Evolutionary conservation across 2,797 vertebrate genomes (phyloP).

Genomic region (Phalloptychus januarius): DNA sequence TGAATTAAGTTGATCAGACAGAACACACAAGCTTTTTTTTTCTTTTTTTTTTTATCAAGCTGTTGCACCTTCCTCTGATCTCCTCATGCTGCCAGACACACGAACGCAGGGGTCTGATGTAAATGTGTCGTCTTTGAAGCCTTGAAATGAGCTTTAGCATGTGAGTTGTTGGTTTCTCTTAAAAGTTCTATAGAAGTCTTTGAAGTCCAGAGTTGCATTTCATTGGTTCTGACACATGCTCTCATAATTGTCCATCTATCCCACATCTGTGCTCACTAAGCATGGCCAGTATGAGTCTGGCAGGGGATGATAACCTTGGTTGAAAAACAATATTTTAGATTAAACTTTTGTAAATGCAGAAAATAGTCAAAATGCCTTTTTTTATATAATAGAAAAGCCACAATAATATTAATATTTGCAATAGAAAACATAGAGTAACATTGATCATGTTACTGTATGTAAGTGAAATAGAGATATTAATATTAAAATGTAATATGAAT

Average conservation of each 20-base stretch:
- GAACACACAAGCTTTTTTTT: slow-evolving; percentile 52
- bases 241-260: neutral
- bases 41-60: slow-evolving; percentile 59
- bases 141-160: slow-evolving; percentile 44
- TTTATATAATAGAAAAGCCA: neutral
- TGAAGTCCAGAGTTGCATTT: slow-evolving; percentile 42
- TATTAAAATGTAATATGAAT: neutral
- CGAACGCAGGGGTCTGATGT: slow-evolving; percentile 40
- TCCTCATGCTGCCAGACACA: slow-evolving; percentile 50
- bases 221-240: slow-evolving; percentile 43
- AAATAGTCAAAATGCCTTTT: neutral
- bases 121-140: slow-evolving; percentile 63
- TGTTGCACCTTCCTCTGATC: slow-evolving; percentile 59
- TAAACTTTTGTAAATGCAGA: neutral
- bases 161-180: slow-evolving; percentile 31
- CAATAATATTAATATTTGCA: neutral
- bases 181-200: slow-evolving; percentile 39
- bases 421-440: neutral
- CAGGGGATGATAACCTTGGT: neutral
- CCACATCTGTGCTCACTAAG: neutral
- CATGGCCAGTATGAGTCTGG: neutral
- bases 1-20: slow-evolving; percentile 61
- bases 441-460: neutral
- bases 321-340: neutral
- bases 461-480: neutral